Conservation (phyloP, 2,113 vertebrate genomes). For the Osmerus eperlanus region DNA sequence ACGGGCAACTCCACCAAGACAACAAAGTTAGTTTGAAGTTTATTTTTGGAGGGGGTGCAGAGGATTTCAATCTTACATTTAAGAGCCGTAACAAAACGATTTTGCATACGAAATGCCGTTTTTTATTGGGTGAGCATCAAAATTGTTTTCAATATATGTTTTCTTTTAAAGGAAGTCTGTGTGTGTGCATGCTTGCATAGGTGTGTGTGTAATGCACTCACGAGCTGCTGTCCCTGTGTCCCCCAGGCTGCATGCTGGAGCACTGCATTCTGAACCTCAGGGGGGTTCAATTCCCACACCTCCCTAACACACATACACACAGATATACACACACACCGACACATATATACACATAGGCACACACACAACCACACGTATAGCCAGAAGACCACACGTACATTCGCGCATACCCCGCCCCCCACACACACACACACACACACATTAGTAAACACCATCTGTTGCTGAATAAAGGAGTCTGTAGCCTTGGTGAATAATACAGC, state of each 20-base stretch:
- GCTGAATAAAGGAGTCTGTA: not conserved
- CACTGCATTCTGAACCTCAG: conserved; percentile 90
- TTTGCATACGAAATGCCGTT: too few relatives aligned
- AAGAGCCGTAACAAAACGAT: too few relatives aligned
- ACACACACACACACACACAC: conserved; percentile 1
- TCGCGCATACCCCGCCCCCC: not conserved
- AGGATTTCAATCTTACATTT: too few relatives aligned
- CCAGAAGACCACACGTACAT: not conserved
- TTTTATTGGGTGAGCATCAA: too few relatives aligned
- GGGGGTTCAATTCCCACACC: conserved; percentile 94
- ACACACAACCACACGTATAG: not conserved
- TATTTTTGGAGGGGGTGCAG: too few relatives aligned
- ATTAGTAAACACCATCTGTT: conserved; percentile 7
- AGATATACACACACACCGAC: not conserved
- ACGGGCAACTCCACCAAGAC: too few relatives aligned
- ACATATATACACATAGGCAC: not conserved
- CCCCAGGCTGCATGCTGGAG: conserved; percentile 94
- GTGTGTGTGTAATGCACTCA: conserved; percentile 58
- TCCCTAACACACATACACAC: conserved; percentile 75
- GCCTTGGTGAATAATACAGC: not conserved
- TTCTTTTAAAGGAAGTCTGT: too few relatives aligned
- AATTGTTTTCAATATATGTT: too few relatives aligned
- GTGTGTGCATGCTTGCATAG: too few relatives aligned
- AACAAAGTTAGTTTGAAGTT: too few relatives aligned
- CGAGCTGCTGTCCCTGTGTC: conserved; percentile 87